Evolutionary conservation across 1,140 invertebrate species (phyloP), one percentile per base, ranked within the genome.

Genomic region (Anastrepha obliqua): DNA sequence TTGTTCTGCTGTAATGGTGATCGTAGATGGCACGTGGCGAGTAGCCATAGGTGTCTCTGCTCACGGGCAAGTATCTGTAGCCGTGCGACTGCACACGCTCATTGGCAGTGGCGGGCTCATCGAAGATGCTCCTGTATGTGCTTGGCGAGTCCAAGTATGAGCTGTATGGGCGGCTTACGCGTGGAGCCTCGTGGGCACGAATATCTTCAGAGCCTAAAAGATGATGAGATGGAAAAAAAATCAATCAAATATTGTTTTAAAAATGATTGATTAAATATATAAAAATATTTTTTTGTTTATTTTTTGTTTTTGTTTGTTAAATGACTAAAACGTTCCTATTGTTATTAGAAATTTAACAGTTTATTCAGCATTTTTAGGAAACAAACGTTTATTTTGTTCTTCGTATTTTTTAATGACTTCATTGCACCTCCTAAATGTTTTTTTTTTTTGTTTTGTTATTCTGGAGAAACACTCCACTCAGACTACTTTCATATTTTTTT

Each of bases 1-100:
- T 96, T 95, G 96, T 96, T 95, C 96, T 95, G 96, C 96, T 95
- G 94, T 97, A 97, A 94, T 97, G 96, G 95, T 97, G 96, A 89
- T 96, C 96, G 93, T 97, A 97, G 94, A 98, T 96, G 92, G 96
- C 95, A 93, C 97, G 95, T 89, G 97, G 97, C 88, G 97, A 96
- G 94, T 97, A 97, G 88, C 97, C 97, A 94, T 98, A 98, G 91
- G 96, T 97, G 91, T 98, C 97, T 90, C 97, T 96, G 93, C 97
- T 97, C 89, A 98, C 96, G 89, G 97, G 97, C 93, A 97, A 94
- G 94, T 98, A 98, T 94, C 97, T 96, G 95, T 98, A 98, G 93
- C 97, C 97, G 92, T 96, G 96, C 78, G 96, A 95, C 91, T 96
- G 95, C 94, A 97, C 97, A 94, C 97, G 96, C 93, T 97, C 97